Percentiles rank a stretch among this genome's conserved stretches.
phyloP scores from a whole-genome alignment of 2,113 vertebrate genomes.

The Acanthisitta chloris region DNA sequence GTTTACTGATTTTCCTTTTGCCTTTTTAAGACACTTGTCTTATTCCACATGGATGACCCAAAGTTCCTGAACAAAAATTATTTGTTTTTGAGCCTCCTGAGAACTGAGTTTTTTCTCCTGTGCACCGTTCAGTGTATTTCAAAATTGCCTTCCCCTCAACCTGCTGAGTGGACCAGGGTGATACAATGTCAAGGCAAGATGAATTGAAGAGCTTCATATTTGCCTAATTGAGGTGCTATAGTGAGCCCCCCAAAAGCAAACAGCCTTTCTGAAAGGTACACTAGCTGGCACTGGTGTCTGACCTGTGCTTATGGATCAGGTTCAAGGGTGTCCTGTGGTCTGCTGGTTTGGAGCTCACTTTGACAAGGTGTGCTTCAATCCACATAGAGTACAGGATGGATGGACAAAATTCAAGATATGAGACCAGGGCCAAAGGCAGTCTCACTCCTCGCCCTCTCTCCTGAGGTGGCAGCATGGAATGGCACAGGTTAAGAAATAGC shows the following conservation, averaged over 20 bases:
- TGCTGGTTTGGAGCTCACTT: background rate
- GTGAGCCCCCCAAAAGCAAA: background rate
- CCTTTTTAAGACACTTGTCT: no score
- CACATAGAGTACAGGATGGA: accelerated
- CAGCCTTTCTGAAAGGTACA: background rate
- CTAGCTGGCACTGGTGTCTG: background rate
- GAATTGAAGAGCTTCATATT: background rate
- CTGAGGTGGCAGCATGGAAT: background rate
- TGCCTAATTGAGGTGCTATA: background rate
- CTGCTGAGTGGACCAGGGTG: no score
- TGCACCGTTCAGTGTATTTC: no score
- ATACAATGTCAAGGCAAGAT: background rate
- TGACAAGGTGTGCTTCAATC: accelerated
- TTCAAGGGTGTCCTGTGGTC: background rate
- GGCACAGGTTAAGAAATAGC: background rate
- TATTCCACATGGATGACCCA: no score
- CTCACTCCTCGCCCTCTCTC: background rate
- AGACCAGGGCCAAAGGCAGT: background rate
- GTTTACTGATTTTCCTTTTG: no score
- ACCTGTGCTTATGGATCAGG: background rate
- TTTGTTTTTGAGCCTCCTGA: no score
- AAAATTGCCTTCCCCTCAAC: no score
- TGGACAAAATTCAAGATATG: background rate
- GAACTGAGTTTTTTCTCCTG: no score
- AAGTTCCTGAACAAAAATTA: no score